Conservation (phyloP, 1,140 invertebrate species). For the Mycetomoellerius zeteki region DNA sequence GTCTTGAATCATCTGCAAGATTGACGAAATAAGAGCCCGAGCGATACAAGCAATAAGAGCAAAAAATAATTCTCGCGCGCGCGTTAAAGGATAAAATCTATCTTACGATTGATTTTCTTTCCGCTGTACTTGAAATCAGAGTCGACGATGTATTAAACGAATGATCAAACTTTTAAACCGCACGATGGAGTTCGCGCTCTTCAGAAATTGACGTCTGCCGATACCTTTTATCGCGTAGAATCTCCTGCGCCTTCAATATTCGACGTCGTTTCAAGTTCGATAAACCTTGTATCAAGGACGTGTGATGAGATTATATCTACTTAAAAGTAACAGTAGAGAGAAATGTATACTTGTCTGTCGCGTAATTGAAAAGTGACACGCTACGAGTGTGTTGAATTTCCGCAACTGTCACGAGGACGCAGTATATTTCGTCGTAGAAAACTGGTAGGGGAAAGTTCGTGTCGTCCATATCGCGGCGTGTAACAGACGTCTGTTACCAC, state of each 20-base stretch:
- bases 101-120: constrained; percentile 26
- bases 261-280: constrained; percentile 23
- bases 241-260: constrained; percentile 15
- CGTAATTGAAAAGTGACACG: constrained; percentile 40
- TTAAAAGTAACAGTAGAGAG: background rate
- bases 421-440: constrained; percentile 7
- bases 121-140: constrained; percentile 34
- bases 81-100: background rate
- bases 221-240: constrained; percentile 38
- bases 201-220: constrained; percentile 43
- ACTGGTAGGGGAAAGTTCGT: constrained; percentile 6
- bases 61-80: background rate
- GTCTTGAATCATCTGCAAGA: background rate
- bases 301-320: background rate
- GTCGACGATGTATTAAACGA: constrained; percentile 27
- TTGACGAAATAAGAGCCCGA: background rate
- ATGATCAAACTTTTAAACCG: constrained; percentile 50
- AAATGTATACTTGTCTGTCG: constrained; percentile 11
- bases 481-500: constrained; percentile 40
- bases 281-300: constrained; percentile 9
- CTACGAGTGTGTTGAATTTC: constrained; percentile 48
- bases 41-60: too few species aligned
- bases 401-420: constrained; percentile 37
- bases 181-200: constrained; percentile 11
- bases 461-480: constrained; percentile 16